A percentile compares a stretch with the other conserved stretches of the same genome.
Conservation (phyloP, 2,113 vertebrate genomes). For the Passer montanus region DNA sequence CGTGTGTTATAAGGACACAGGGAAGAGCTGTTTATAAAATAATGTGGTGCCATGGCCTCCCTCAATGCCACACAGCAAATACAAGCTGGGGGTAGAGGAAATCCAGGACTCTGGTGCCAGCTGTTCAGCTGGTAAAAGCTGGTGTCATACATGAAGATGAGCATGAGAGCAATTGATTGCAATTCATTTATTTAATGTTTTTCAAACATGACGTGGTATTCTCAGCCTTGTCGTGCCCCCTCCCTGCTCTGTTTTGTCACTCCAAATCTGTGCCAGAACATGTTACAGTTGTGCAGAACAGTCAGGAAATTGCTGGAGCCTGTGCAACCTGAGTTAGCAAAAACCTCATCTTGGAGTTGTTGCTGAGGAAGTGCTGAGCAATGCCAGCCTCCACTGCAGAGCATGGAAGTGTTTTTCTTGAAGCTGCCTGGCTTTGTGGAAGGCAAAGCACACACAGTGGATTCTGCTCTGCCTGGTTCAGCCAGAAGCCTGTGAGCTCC, state of each 20-base stretch:
- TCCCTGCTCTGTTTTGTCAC: background rate
- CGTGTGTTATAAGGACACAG: background rate
- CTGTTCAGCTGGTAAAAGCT: background rate
- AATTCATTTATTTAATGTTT: background rate
- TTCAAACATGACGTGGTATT: background rate
- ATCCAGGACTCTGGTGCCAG: background rate
- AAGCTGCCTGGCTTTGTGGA: background rate
- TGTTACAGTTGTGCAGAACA: background rate
- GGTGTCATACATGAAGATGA: background rate
- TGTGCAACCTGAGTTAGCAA: background rate
- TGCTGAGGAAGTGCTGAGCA: background rate
- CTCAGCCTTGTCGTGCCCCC: background rate
- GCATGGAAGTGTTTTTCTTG: background rate
- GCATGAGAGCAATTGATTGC: background rate
- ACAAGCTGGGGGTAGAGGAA: background rate
- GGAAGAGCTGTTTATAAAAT: background rate
- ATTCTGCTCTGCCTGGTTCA: background rate
- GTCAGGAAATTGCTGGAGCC: background rate
- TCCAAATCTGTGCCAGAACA: background rate
- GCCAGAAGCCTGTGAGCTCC: background rate
- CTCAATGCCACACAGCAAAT: background rate
- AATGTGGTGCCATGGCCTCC: background rate
- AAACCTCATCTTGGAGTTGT: fast-evolving
- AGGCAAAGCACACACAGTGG: background rate
- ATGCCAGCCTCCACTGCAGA: background rate